Evolutionary conservation across 2,797 vertebrate species (phyloP), one percentile per base, ranked within the genome.

Genomic region (Tangara arthus): DNA sequence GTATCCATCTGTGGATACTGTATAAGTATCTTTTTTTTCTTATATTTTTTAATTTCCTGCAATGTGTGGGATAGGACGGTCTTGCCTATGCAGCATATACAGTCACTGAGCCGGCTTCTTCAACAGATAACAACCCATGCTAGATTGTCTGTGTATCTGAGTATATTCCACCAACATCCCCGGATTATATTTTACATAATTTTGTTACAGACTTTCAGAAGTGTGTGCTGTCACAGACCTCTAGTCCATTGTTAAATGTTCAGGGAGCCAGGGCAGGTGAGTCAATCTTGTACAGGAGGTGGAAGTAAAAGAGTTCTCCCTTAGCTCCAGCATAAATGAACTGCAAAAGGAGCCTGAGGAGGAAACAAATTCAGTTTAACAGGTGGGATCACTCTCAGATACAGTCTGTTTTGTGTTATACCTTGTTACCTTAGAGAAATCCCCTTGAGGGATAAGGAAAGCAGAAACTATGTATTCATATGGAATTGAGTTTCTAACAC

Each of bases 1-100:
- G 7, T 32, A 23, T 41, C 19, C 23, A 0, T 47, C 61, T 71
- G 30, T 66, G 41, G 11, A 59, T 11, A 73, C 28, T 63, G 2
- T 46, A 9, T 50, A 46, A 39, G 39, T 44, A 39, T 30, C 8
- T 1, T 37, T 46, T 50, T 55, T 50, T 41, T 11, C 37, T 27
- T 37, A 6, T 2, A 8, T 49, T 15, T 65, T 39, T 23, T 1
- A 8, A 56, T 57, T 81, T 56, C 11, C 26, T 21, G 10, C 18
- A 16, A 1, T 28, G 20, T 37, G 9, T 72, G 6, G 52, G 22
- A 17, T 69, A 42, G 55, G 35, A 39, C 69, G 44, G 18, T 61
- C 19, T 76, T 0, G 0, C 35, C 42, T 69, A 6, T 61, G 63
- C 52, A 79, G 39, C 32, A 9, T 26, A 2, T 46, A 1, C 28